A percentile compares a stretch with the other conserved stretches of the same genome.
Conservation (phyloP, 2,797 vertebrate genomes). For the Phoxinus dragarum region DNA sequence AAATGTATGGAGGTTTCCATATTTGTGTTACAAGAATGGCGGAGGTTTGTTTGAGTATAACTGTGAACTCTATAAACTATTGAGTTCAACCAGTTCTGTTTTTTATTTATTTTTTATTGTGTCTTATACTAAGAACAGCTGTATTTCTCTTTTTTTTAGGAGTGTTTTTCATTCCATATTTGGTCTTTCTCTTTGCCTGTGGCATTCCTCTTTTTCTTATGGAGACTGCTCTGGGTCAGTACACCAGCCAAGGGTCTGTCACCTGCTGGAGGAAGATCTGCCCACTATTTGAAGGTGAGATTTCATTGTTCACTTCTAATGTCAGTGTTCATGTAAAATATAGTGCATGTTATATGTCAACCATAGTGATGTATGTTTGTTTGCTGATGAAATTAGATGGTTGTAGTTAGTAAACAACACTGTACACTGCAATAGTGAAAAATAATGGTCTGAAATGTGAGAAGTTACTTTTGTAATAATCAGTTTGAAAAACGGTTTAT, state of each 20-base stretch:
- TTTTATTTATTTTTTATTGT: neutral
- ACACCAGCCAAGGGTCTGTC: constrained; percentile 79
- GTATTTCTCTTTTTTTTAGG: constrained; percentile 65
- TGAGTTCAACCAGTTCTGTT: neutral
- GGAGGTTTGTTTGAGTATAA: constrained; percentile 74
- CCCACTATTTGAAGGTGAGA: constrained; percentile 82
- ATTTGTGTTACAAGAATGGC: constrained; percentile 85
- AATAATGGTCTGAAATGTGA: neutral
- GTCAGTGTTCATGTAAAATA: neutral
- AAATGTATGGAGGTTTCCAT: constrained; percentile 85
- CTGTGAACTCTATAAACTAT: neutral
- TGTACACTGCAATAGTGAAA: neutral
- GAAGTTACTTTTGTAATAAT: neutral
- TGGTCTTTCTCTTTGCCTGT: constrained; percentile 80
- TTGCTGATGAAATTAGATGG: neutral
- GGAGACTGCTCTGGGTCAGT: constrained; percentile 80
- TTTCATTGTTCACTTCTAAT: neutral
- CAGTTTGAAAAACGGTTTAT: neutral
- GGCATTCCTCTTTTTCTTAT: constrained; percentile 82
- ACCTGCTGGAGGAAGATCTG: constrained; percentile 83
- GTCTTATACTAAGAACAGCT: neutral
- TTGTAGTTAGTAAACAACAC: neutral
- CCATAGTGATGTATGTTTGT: neutral
- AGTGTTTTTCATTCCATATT: constrained; percentile 82
- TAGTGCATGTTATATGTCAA: neutral